phyloP scores from a whole-genome alignment of 2,888 invertebrate species.

The Peribatodes rhomboidaria region DNA sequence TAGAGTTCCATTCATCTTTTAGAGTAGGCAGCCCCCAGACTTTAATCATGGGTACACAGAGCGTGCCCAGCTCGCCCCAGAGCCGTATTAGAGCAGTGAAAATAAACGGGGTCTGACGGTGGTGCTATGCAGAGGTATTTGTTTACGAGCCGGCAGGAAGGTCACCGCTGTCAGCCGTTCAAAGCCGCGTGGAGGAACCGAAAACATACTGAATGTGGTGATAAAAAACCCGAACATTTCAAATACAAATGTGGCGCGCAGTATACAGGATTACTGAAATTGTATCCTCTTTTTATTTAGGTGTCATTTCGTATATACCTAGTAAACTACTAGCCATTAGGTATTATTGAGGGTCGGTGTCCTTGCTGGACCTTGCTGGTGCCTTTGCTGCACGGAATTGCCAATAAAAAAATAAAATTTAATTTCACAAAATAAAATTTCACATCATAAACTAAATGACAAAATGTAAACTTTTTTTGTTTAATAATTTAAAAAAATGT shows the following conservation, averaged over 20 bases:
- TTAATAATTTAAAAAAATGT: too few species aligned
- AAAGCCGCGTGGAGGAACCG: slow-evolving; percentile 22
- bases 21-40: slow-evolving; percentile 3
- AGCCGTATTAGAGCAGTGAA: slow-evolving; percentile 25
- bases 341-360: too few species aligned
- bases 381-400: too few species aligned
- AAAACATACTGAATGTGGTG: slow-evolving; percentile 17
- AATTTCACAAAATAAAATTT: too few species aligned
- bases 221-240: slow-evolving; percentile 20
- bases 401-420: too few species aligned
- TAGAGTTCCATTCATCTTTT: slow-evolving; percentile 24
- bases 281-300: not conserved
- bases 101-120: slow-evolving; percentile 24
- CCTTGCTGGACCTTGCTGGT: too few species aligned
- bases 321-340: too few species aligned
- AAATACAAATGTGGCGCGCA: not conserved
- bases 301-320: not conserved
- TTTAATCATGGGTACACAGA: slow-evolving; percentile 25
- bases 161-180: slow-evolving; percentile 31
- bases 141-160: slow-evolving; percentile 33
- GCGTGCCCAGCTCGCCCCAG: slow-evolving; percentile 17
- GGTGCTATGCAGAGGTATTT: slow-evolving; percentile 29
- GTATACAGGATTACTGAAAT: not conserved
- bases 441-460: too few species aligned
- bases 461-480: too few species aligned